phyloP scores from a whole-genome alignment of 2,797 vertebrate genomes.

The Poliocrania exsul region DNA sequence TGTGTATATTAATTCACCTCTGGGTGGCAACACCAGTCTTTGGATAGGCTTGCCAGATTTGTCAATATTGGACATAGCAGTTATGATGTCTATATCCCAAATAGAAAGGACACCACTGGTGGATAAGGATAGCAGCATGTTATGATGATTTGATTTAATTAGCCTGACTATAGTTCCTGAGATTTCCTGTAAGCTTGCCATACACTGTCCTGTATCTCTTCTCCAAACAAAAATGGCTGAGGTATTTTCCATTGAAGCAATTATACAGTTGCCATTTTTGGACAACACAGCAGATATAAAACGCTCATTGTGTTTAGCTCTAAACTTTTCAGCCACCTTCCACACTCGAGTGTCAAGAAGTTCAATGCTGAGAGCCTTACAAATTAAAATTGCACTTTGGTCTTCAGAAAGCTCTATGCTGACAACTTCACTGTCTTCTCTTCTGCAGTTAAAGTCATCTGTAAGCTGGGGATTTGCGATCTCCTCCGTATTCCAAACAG shows the following conservation, averaged over 20 bases:
- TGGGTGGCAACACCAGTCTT: conserved; percentile 88
- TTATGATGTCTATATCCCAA: conserved; percentile 99
- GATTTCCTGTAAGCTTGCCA: conserved; percentile 97
- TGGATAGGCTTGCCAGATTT: conserved; percentile 97
- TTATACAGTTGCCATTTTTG: conserved; percentile 95
- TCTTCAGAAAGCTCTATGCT: conserved; percentile 96
- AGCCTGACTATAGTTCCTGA: conserved; percentile 97
- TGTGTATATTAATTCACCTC: conserved; percentile 96
- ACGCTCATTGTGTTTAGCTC: conserved; percentile 94
- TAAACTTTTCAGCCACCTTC: conserved; percentile 98
- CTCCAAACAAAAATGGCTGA: conserved; percentile 99
- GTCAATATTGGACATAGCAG: conserved; percentile 99
- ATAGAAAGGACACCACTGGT: conserved; percentile 97
- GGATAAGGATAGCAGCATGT: conserved; percentile 94
- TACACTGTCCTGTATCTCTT: conserved; percentile 96
- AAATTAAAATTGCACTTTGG: conserved; percentile 96
- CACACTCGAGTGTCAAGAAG: conserved; percentile 93
- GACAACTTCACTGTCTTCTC: conserved; percentile 94
- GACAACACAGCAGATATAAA: conserved; percentile 96
- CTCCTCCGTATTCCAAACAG: conserved; percentile 97
- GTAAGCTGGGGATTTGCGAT: conserved; percentile 91
- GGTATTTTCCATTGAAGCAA: conserved; percentile 98
- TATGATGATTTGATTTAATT: conserved; percentile 96
- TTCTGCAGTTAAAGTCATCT: conserved; percentile 96
- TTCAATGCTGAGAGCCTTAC: conserved; percentile 95